Evolutionary conservation across 2,797 vertebrate species (phyloP), one percentile per base, ranked within the genome.

Genomic region (Crax fasciolata): DNA sequence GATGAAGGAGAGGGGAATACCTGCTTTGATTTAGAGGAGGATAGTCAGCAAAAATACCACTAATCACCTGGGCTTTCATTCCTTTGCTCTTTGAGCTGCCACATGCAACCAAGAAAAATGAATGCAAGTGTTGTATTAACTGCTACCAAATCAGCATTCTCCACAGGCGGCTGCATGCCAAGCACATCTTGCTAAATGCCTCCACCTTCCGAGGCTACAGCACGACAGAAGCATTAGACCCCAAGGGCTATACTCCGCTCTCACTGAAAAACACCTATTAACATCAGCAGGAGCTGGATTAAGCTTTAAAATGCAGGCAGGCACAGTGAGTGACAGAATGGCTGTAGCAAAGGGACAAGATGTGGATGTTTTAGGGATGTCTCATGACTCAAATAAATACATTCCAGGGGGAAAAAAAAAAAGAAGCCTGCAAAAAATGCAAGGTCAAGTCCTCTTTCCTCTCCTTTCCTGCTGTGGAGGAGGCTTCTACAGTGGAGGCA

Each of bases 31-130:
- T 94, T 80, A 91, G 55, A 85, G 84, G 52, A 71, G 79, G 52
- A 83, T 15, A 97, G 91, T 97, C 95, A 95, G 94, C 94, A 91
- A 90, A 94, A 95, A 95, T 79, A 85, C 73, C 65, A 30, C 89
- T 94, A 91, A 97, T 89, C 28, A 0, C 83, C 75, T 88, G 77
- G 87, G 83, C 81, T 85, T 97, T 95, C 86, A 90, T 85, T 90
- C 71, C 84, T 87, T 91, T 91, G 73, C 95, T 93, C 91, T 94
- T 92, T 95, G 77, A 92, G 81, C 93, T 92, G 93, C 85, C 93
- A 96, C 73, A 87, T 30, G 41, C 35, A 95, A 80, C 81, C n/a
- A 84, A 58, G 73, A 63, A 70, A 93, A 88, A 96, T 83, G 75
- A 91, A 90, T 87, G 62, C 66, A 80, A 84, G 80, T 7, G 35